Evolutionary conservation across 2,797 vertebrate species (phyloP).

Genomic region (Macropus fuliginosus): DNA sequence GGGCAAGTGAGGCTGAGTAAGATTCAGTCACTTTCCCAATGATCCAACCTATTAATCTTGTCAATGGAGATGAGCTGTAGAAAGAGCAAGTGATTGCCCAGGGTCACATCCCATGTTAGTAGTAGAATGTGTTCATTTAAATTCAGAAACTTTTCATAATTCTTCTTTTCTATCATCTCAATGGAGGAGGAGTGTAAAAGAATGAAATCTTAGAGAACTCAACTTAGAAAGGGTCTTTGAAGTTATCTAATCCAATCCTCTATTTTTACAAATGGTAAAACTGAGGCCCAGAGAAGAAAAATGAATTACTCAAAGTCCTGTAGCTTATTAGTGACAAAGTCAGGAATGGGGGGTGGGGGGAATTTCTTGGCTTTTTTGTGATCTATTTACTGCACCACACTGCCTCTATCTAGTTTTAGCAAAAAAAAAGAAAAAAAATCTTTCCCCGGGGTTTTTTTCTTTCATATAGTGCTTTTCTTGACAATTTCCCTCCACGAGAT

Average conservation of each 20-base stretch:
- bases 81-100: too few relatives aligned
- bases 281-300: background rate
- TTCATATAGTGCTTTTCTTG: background rate
- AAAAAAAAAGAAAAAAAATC: accelerated
- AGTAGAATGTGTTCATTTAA: too few relatives aligned
- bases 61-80: too few relatives aligned
- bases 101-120: too few relatives aligned
- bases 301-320: background rate
- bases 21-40: background rate
- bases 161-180: background rate
- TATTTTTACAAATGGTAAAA: background rate
- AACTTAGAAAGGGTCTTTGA: background rate
- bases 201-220: background rate
- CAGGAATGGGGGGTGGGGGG: too few relatives aligned
- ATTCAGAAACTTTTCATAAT: too few relatives aligned
- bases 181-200: background rate
- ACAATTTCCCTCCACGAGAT: constrained; percentile 21
- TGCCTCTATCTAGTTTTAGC: background rate
- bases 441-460: background rate
- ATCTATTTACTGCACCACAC: background rate
- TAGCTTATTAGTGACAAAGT: background rate
- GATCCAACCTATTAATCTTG: too few relatives aligned
- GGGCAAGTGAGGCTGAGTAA: background rate
- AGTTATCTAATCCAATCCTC: background rate
- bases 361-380: background rate